Conservation (phyloP, 2,113 vertebrate genomes). For the Corythoichthys haematopterus region DNA sequence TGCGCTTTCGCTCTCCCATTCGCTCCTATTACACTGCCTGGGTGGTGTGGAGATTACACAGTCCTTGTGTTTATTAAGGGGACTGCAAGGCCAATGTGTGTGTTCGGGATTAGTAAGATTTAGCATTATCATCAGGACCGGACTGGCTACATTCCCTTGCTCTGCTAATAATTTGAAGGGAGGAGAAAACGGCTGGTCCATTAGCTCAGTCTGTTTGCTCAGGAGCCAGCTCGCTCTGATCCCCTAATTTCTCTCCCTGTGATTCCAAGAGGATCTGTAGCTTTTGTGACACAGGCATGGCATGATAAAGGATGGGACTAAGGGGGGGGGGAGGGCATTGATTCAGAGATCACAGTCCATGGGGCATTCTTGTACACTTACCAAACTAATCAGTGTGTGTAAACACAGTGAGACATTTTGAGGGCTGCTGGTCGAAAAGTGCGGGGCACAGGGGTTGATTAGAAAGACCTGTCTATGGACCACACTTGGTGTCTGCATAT, state of each 20-base stretch:
- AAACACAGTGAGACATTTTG: conserved; percentile 74
- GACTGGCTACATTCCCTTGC: conserved; percentile 81
- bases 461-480: conserved; percentile 67
- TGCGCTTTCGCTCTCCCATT: conserved; percentile 21
- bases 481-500: conserved; percentile 57
- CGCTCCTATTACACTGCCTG: conserved; percentile 75
- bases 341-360: conserved; percentile 72
- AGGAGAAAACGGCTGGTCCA: conserved; percentile 84
- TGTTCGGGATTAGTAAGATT: conserved; percentile 86
- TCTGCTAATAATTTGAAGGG: conserved; percentile 91
- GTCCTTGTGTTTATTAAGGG: conserved; percentile 78
- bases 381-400: conserved; percentile 78
- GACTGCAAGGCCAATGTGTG: conserved; percentile 82
- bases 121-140: conserved; percentile 82
- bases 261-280: conserved; percentile 66
- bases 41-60: conserved; percentile 87
- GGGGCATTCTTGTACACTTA: conserved; percentile 79
- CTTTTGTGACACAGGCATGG: conserved; percentile 77
- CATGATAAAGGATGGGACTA: conserved; percentile 56
- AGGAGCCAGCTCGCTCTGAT: conserved; percentile 82
- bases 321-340: conserved; percentile 69
- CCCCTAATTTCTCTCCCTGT: conserved; percentile 84
- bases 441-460: conserved; percentile 80
- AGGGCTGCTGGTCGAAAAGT: conserved; percentile 61
- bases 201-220: conserved; percentile 90